A percentile compares a stretch with the other conserved stretches of the same genome.
phyloP scores from a whole-genome alignment of 2,888 invertebrate species.

The Ophion slaviceki region DNA sequence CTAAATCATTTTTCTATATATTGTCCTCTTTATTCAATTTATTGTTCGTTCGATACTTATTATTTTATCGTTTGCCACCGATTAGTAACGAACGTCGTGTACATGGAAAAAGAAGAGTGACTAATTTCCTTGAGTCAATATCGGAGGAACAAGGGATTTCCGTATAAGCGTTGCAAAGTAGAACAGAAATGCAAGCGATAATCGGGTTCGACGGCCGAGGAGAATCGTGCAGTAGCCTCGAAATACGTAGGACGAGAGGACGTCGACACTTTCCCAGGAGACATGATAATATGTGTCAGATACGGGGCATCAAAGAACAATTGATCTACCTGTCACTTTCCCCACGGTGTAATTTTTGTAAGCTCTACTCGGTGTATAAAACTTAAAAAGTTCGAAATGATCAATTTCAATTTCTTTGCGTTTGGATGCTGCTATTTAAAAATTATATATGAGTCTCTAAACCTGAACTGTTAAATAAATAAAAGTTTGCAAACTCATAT shows the following conservation, averaged over 20 bases:
- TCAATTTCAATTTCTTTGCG: no score
- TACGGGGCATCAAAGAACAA: slow-evolving; percentile 16
- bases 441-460: no score
- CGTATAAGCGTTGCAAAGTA: slow-evolving; percentile 18
- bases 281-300: slow-evolving; percentile 28
- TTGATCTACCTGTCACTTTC: not conserved
- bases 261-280: slow-evolving; percentile 33
- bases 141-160: slow-evolving; percentile 28
- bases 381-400: not conserved
- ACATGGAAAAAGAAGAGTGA: slow-evolving; percentile 19
- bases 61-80: not conserved
- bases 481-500: no score
- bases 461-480: no score
- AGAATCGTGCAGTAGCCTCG: slow-evolving; percentile 34
- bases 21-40: no score
- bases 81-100: not conserved
- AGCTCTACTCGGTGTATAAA: not conserved
- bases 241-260: slow-evolving; percentile 38
- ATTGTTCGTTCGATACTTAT: no score
- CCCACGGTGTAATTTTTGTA: not conserved
- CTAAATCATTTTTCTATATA: no score
- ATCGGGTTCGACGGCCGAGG: slow-evolving; percentile 49
- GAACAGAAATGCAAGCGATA: slow-evolving; percentile 32
- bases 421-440: no score
- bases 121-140: slow-evolving; percentile 28